phyloP scores from a whole-genome alignment of 1,140 invertebrate genomes.

The Pectinophora gossypiella region DNA sequence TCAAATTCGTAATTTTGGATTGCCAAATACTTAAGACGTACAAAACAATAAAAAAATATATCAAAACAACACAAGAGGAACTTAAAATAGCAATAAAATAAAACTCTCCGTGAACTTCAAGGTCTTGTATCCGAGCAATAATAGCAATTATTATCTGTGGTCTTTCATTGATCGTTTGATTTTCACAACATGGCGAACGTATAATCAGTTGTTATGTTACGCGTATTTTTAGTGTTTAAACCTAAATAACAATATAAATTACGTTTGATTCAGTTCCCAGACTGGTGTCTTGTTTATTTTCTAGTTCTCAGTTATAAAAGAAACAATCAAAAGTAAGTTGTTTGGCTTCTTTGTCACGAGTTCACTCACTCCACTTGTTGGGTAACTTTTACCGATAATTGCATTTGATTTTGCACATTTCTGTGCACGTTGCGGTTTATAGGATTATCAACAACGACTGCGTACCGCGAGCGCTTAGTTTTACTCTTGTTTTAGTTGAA shows the following conservation, averaged over 20 bases:
- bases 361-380: constrained; percentile 11
- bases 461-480: neutral
- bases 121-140: too few species aligned
- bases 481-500: neutral
- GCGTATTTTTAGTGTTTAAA: constrained; percentile 15
- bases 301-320: neutral
- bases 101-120: too few species aligned
- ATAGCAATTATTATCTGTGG: neutral
- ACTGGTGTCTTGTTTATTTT: neutral
- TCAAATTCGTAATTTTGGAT: too few species aligned
- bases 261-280: neutral
- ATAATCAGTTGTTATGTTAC: constrained; percentile 41
- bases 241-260: neutral
- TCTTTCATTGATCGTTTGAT: neutral
- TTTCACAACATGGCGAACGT: constrained; percentile 64
- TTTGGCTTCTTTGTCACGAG: constrained; percentile 1
- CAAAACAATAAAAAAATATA: too few species aligned
- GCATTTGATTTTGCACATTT: constrained; percentile 27
- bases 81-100: too few species aligned
- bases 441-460: constrained; percentile 17
- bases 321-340: neutral
- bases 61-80: too few species aligned
- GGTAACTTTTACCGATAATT: constrained; percentile 23
- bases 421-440: constrained; percentile 24
- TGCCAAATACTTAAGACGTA: too few species aligned